Evolutionary conservation across 2,888 invertebrate species (phyloP), one percentile per base, ranked within the genome.

Genomic region (Pseudeuparius sepicola): DNA sequence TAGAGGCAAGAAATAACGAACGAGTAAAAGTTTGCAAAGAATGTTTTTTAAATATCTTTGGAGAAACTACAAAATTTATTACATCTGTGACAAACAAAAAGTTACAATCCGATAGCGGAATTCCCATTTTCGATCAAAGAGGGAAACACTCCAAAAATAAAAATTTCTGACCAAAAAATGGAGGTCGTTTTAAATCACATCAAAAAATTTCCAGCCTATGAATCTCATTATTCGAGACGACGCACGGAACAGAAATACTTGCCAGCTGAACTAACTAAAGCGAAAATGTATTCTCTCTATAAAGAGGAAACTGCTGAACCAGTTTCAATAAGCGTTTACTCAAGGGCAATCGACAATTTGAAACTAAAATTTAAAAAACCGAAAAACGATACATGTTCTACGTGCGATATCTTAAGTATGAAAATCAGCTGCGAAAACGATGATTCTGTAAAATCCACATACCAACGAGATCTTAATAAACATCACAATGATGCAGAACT

Each of bases 361-460:
- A 24, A 15, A 14, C 34, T 23, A 38, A 34, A 24, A 32, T 34
- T 18, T 20, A 34, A 34, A 38, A 38, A 18, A 18, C 34, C n/a
- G n/a, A 38, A 38, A 30, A 38, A 30, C 26, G 38, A 38, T 23
- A 38, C 34, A 5, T 38, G 34, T 18, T 14, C 30, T n/a, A 38
- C 17, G 23, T 38, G 30, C 23, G 38, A 38, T 20, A 38, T 34
- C 14, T 24, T 38, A 17, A 12, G 34, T 34, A 15, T 24, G 11
- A 16, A 32, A 32, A 32, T 24, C 24, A 2, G 25, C 16, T 32
- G 32, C 11, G 11, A 11, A 14, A 32, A 12, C 14, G 32, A 32
- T 6, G 24, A 32, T n/a, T n/a, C n/a, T 4, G 24, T 4, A n/a
- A 32, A 32, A 24, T 4, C 11, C 4, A 32, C n/a, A 4, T n/a